phyloP scores from a whole-genome alignment of 2,888 invertebrate genomes.

The Cinara cedri region DNA sequence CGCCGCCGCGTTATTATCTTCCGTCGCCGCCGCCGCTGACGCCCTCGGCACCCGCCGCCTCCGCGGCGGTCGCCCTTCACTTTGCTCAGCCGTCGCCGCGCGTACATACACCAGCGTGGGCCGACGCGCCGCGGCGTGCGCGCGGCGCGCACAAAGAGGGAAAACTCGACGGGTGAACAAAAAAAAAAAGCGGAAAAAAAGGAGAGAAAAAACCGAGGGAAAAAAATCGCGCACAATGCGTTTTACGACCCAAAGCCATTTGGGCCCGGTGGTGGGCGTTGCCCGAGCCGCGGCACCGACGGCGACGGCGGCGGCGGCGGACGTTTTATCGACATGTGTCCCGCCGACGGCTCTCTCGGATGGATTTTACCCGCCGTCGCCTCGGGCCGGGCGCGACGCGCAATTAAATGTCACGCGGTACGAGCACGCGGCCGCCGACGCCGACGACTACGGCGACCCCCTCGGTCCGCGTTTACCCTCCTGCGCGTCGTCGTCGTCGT shows the following conservation, averaged over 20 bases:
- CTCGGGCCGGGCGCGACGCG: constrained; percentile 49
- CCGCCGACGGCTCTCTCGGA: constrained; percentile 37
- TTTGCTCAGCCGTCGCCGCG: neutral
- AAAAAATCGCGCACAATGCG: constrained; percentile 49
- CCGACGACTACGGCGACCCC: neutral
- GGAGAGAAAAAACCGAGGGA: neutral
- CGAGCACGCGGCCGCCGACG: constrained; percentile 36
- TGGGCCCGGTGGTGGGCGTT: constrained; percentile 42
- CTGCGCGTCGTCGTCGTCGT: neutral
- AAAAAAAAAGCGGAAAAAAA: constrained; percentile 12
- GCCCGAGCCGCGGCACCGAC: neutral
- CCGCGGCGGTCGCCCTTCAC: neutral
- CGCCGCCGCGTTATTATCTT: constrained; percentile 21
- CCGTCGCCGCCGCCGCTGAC: neutral
- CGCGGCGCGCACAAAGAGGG: neutral
- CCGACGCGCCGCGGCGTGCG: neutral
- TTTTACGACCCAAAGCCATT: constrained; percentile 46
- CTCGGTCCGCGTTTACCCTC: neutral
- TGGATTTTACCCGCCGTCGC: constrained; percentile 39
- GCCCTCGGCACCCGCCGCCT: neutral
- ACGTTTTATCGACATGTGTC: constrained; percentile 55
- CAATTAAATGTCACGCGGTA: constrained; percentile 54
- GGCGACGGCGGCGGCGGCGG: constrained; percentile 20
- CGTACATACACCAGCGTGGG: too few species aligned
- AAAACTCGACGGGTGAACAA: constrained; percentile 12